Evolutionary conservation across 2,797 vertebrate genomes (phyloP).

Genomic region (Sardinella longiceps): DNA sequence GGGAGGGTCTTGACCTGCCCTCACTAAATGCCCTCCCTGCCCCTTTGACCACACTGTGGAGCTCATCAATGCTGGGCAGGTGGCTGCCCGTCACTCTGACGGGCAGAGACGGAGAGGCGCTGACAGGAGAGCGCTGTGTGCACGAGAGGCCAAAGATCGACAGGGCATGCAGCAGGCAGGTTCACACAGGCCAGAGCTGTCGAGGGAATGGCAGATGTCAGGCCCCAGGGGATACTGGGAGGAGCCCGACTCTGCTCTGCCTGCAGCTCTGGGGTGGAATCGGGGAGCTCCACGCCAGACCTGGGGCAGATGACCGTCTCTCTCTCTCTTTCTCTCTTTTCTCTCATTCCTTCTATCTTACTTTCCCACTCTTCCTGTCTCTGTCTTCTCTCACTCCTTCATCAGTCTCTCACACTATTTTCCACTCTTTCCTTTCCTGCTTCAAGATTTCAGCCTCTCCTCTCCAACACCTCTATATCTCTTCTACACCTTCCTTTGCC

Average conservation of each 20-base stretch:
- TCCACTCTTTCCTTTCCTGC: neutral
- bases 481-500: too few relatives aligned
- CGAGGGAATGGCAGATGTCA: neutral
- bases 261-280: neutral
- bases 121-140: constrained; percentile 28
- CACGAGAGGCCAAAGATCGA: constrained; percentile 25
- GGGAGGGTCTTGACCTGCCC: neutral
- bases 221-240: neutral
- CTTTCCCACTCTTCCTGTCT: neutral
- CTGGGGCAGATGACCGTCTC: neutral
- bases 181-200: neutral
- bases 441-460: neutral
- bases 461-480: neutral
- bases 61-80: constrained; percentile 27
- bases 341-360: neutral
- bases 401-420: neutral
- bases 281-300: neutral
- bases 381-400: neutral
- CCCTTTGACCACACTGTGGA: neutral
- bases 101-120: constrained; percentile 26
- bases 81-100: constrained; percentile 43
- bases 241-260: neutral
- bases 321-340: neutral
- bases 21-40: constrained; percentile 15
- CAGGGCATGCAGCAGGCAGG: neutral